A percentile compares a stretch with the other conserved stretches of the same genome.
Conservation (phyloP, 2,113 vertebrate genomes). For the Dromaius novaehollandiae region DNA sequence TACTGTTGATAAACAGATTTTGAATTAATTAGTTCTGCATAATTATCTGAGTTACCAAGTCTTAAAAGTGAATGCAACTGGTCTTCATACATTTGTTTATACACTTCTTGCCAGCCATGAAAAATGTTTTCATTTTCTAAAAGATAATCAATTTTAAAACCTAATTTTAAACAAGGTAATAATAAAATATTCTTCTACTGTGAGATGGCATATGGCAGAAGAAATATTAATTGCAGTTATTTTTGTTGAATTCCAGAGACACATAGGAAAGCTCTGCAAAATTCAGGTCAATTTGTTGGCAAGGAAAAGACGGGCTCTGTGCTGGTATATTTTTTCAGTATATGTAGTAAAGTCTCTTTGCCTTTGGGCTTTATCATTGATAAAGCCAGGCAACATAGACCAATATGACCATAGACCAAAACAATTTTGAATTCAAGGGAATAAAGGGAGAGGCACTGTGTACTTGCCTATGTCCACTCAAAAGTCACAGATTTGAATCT, state of each 20-base stretch:
- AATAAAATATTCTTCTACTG: constrained; percentile 43
- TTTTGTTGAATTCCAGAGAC: constrained; percentile 49
- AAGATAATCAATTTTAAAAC: neutral
- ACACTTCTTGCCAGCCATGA: constrained; percentile 21
- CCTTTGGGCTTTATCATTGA: neutral
- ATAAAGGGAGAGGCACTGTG: neutral
- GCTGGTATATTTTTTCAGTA: neutral
- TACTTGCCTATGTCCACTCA: neutral
- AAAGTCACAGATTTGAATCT: neutral
- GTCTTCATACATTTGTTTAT: constrained; percentile 59
- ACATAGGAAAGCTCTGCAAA: constrained; percentile 31
- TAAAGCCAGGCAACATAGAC: neutral
- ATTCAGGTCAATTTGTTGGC: constrained; percentile 21
- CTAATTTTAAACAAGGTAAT: constrained; percentile 58
- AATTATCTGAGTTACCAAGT: constrained; percentile 74
- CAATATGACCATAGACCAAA: too few relatives aligned
- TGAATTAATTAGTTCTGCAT: constrained; percentile 83
- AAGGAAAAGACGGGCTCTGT: neutral
- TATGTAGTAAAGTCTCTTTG: neutral
- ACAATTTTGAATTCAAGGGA: neutral
- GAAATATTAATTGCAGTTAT: constrained; percentile 40
- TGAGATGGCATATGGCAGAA: constrained; percentile 33
- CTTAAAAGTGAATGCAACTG: constrained; percentile 70
- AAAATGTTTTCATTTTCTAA: constrained; percentile 30
- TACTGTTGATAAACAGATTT: constrained; percentile 83